Evolutionary conservation across 1,140 invertebrate species (phyloP).

Genomic region (Papilio dardanus): DNA sequence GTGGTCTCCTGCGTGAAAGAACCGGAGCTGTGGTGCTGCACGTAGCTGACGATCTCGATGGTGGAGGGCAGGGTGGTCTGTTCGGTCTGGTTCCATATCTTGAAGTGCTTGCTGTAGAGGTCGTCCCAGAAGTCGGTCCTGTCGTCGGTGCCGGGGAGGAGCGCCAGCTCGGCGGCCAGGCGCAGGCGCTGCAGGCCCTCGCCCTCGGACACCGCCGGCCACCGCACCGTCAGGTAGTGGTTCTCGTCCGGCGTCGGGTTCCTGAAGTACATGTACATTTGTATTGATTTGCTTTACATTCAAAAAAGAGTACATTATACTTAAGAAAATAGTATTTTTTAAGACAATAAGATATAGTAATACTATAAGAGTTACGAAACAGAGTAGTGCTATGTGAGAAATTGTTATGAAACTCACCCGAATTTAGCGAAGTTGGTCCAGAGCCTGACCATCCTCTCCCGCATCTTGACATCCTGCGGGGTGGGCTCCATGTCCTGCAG

Average conservation of each 20-base stretch:
- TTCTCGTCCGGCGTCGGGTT: conserved; percentile 79
- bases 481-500: conserved; percentile 57
- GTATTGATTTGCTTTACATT: no score
- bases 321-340: no score
- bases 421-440: conserved; percentile 83
- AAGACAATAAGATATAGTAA: no score
- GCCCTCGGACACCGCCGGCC: conserved; percentile 74
- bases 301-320: no score
- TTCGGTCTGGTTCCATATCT: conserved; percentile 65
- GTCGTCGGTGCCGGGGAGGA: conserved; percentile 66
- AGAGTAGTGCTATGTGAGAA: no score
- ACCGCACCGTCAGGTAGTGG: conserved; percentile 70
- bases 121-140: conserved; percentile 79
- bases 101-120: conserved; percentile 70
- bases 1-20: background rate
- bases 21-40: conserved; percentile 19
- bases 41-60: conserved; percentile 37
- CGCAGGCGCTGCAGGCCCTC: conserved; percentile 70
- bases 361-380: no score
- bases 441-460: conserved; percentile 75
- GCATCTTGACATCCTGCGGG: conserved; percentile 60
- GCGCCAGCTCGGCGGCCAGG: conserved; percentile 65
- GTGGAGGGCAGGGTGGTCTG: conserved; percentile 31
- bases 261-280: no score
- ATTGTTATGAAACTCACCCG: conserved; percentile 72